phyloP scores from a whole-genome alignment of 2,888 invertebrate species.

The Agelastica alni region DNA sequence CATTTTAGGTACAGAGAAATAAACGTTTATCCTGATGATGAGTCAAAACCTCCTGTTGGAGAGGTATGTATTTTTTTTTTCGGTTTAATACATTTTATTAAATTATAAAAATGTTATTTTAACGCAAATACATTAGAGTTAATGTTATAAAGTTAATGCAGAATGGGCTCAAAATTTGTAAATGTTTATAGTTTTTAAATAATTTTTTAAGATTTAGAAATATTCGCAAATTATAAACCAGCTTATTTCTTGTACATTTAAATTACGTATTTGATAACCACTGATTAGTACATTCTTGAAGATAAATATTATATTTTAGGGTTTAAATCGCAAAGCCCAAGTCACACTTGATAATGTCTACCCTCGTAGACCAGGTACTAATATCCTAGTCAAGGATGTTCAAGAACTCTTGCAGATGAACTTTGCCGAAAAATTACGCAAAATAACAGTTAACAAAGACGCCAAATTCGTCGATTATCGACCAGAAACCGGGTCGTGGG shows the following conservation, averaged over 20 bases:
- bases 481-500: slow-evolving; percentile 96
- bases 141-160: too few relatives aligned
- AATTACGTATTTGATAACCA: too few relatives aligned
- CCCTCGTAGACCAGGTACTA: slow-evolving; percentile 86
- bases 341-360: slow-evolving; percentile 93
- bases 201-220: too few relatives aligned
- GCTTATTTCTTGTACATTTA: too few relatives aligned
- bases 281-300: too few relatives aligned
- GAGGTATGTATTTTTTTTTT: slow-evolving; percentile 45
- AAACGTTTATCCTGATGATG: slow-evolving; percentile 90
- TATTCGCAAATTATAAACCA: too few relatives aligned
- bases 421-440: slow-evolving; percentile 83
- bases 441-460: slow-evolving; percentile 82
- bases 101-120: too few relatives aligned
- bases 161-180: too few relatives aligned
- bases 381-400: slow-evolving; percentile 78
- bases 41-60: slow-evolving; percentile 85
- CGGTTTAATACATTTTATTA: too few relatives aligned
- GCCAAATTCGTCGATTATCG: slow-evolving; percentile 94
- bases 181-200: too few relatives aligned
- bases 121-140: too few relatives aligned
- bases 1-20: slow-evolving; percentile 94
- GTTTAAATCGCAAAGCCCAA: slow-evolving; percentile 88
- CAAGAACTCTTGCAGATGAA: slow-evolving; percentile 78
- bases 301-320: too few relatives aligned